Evolutionary conservation across 2,797 vertebrate genomes (phyloP), one percentile per base, ranked within the genome.

Genomic region (Sarcoramphus papa): DNA sequence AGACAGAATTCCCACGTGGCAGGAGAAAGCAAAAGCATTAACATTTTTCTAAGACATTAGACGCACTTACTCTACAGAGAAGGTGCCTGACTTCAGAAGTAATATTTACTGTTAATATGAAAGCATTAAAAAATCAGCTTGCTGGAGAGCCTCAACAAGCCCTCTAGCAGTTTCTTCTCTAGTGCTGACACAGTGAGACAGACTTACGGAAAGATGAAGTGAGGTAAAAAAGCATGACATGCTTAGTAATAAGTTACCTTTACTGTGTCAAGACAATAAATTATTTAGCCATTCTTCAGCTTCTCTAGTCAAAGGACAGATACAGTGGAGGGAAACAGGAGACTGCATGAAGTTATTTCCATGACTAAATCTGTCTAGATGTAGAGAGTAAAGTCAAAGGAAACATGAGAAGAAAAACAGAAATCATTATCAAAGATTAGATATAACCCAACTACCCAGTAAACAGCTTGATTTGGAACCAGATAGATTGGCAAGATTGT

Each of bases 1-100:
- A 51, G 14, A 65, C 51, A 84, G 51, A 88, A 81, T 20, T 78
- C 31, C 30, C 48, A 48, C 0, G 1, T 0, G 0, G 20, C n/a
- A 75, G 35, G 15, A 86, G n/a, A 86, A 83, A 73, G 27, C 19
- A 67, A 37, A 85, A 91, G 21, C 1, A 0, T 51, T 72, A 67
- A 33, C 7, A 14, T 57, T 79, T 85, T 85, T 53, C 47, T 54
- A 79, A 65, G 54, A 57, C 7, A 45, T 59, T 23, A 74, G 41
- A 90, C 5, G 5, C 14, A 19, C 28, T 47, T 60, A 41, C 5
- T 67, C 19, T 22, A 27, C 10, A 53, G 59, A 90, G 68, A 73
- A 65, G 13, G 31, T 45, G 7, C 9, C 18, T 41, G 23, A 37
- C 37, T 88, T 76, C 25, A 79, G 50, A 68, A 80, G 33, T n/a